A percentile compares a stretch with the other conserved stretches of the same genome.
These are phyloP conservation scores for Drosophila birchii DNA, from an alignment of 2,888 invertebrate genomes.

Conservation along the genomic window DNA sequence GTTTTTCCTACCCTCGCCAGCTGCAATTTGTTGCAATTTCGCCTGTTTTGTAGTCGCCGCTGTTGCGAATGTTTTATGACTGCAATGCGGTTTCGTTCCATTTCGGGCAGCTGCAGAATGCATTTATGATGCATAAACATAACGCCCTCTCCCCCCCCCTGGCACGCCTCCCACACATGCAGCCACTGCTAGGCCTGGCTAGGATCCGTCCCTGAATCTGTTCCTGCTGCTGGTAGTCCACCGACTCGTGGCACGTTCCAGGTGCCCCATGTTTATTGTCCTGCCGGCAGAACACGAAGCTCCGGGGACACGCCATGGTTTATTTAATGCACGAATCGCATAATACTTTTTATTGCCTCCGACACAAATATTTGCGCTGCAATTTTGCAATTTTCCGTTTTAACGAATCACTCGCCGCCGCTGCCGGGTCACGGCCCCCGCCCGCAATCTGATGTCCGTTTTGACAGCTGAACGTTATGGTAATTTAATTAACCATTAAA, in stretches of 20 bases:
- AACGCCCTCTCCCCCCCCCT: conserved; percentile 27
- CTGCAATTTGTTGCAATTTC: conserved; percentile 76
- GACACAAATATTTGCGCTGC: conserved; percentile 56
- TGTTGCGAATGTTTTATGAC: conserved; percentile 71
- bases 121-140: conserved; percentile 77
- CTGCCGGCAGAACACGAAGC: conserved; percentile 25
- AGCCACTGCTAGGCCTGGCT: conserved; percentile 2
- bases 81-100: conserved; percentile 53
- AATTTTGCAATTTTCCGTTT: conserved; percentile 35
- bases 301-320: conserved; percentile 19
- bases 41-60: conserved; percentile 62
- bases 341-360: conserved; percentile 53
- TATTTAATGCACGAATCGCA: conserved; percentile 47
- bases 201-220: not conserved
- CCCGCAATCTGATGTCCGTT: conserved; percentile 20
- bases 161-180: conserved; percentile 48
- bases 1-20: conserved; percentile 21
- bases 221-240: not conserved
- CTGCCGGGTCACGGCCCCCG: conserved; percentile 4
- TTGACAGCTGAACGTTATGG: conserved; percentile 53
- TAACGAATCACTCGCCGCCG: conserved; percentile 26
- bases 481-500: conserved; percentile 75
- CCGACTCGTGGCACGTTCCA: conserved; percentile 22
- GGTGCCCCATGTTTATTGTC: conserved; percentile 61
- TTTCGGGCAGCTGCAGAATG: conserved; percentile 50